Evolutionary conservation across 2,113 vertebrate species (phyloP).

Genomic region (Actinemys pallida): DNA sequence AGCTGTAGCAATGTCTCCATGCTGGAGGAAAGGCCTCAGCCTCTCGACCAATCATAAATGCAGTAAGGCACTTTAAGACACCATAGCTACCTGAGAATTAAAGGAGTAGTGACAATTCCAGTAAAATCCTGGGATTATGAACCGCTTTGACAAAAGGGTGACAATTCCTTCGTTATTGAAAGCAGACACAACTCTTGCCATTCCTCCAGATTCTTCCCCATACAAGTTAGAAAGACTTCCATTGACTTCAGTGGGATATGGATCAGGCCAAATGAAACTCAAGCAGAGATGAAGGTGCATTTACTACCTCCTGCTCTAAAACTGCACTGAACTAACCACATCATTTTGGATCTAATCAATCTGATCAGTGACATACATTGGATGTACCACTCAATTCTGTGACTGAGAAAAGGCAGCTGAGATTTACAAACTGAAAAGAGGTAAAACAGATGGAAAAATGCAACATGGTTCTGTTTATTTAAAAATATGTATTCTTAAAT

Average conservation of each 20-base stretch:
- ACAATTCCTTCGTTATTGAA: neutral
- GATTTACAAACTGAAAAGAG: neutral
- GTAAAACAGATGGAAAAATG: neutral
- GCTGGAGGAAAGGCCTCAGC: neutral
- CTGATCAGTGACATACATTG: neutral
- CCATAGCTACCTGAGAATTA: neutral
- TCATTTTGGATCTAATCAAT: neutral
- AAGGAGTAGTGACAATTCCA: neutral
- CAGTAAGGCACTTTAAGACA: neutral
- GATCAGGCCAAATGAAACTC: neutral
- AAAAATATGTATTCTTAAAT: neutral
- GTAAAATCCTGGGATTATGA: constrained; percentile 17
- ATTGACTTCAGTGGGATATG: neutral
- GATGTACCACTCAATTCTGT: neutral
- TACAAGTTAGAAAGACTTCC: neutral
- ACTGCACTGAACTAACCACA: neutral
- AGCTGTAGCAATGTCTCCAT: neutral
- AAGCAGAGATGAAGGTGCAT: neutral
- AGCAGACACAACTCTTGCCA: neutral
- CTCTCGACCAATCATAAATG: neutral
- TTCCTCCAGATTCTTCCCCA: no score
- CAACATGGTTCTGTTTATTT: neutral
- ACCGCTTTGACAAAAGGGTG: neutral
- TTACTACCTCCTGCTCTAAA: neutral
- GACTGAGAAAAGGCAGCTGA: neutral